Conservation (phyloP, 2,888 invertebrate species). For the Leptura quadrifasciata region DNA sequence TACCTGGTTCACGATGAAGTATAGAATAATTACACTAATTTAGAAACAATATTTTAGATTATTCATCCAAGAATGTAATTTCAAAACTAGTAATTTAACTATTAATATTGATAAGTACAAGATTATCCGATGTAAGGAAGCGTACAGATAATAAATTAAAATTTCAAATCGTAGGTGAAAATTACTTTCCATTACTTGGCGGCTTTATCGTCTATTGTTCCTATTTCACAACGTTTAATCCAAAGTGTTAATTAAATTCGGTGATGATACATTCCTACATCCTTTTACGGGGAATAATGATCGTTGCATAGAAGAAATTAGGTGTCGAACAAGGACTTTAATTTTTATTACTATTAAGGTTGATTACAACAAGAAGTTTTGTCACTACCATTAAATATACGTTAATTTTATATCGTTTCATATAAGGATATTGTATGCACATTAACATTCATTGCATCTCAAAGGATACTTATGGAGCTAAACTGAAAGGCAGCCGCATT, state of each 20-base stretch:
- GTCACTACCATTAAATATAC: slow-evolving; percentile 18
- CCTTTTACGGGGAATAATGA: slow-evolving; percentile 39
- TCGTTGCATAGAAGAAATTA: slow-evolving; percentile 38
- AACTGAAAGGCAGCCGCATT: neutral
- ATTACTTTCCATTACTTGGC: slow-evolving; percentile 14
- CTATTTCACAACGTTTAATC: slow-evolving; percentile 42
- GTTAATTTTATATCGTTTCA: slow-evolving; percentile 16
- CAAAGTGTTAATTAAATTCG: slow-evolving; percentile 47
- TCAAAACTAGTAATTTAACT: slow-evolving; percentile 6
- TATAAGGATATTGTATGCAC: neutral
- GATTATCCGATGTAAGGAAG: slow-evolving; percentile 16
- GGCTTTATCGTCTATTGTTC: slow-evolving; percentile 14
- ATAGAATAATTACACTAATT: neutral
- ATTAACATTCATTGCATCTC: neutral
- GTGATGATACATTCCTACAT: slow-evolving; percentile 47
- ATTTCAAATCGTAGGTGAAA: slow-evolving; percentile 35
- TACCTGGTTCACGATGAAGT: neutral
- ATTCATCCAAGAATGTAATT: too few species aligned
- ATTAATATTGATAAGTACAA: slow-evolving; percentile 10
- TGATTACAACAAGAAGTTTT: slow-evolving; percentile 39
- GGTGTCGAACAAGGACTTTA: slow-evolving; percentile 33
- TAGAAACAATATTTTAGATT: neutral
- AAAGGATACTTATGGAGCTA: slow-evolving; percentile 4
- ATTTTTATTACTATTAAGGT: slow-evolving; percentile 38
- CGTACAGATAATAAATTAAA: slow-evolving; percentile 8